phyloP scores from a whole-genome alignment of 2,113 vertebrate species.

The Pandion haliaetus region DNA sequence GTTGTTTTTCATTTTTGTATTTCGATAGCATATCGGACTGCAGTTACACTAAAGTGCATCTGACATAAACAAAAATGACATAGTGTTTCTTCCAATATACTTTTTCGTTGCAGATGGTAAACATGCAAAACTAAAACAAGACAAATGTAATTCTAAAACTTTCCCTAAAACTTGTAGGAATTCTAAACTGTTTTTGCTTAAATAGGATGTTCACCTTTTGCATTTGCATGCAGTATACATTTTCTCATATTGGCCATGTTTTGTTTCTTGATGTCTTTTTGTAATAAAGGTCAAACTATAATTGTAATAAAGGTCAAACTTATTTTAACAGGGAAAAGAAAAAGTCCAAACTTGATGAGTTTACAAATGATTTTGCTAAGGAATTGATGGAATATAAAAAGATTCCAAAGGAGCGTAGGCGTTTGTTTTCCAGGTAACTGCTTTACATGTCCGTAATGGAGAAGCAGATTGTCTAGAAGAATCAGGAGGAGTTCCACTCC shows the following conservation, averaged over 20 bases:
- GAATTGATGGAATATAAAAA: slow-evolving; percentile 98
- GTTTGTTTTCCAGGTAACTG: slow-evolving; percentile 94
- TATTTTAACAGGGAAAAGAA: slow-evolving; percentile 90
- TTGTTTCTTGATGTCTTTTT: slow-evolving; percentile 65
- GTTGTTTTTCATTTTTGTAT: slow-evolving; percentile 59
- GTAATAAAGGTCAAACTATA: slow-evolving; percentile 56
- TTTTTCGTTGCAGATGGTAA: slow-evolving; percentile 59
- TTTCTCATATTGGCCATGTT: slow-evolving; percentile 59
- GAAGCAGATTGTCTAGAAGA: slow-evolving; percentile 68
- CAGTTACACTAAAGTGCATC: slow-evolving; percentile 44
- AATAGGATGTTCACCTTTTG: slow-evolving; percentile 72
- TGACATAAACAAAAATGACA: slow-evolving; percentile 55
- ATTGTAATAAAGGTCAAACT: slow-evolving; percentile 66
- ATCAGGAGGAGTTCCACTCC: slow-evolving; percentile 42
- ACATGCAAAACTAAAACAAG: slow-evolving; percentile 65
- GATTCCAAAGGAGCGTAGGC: slow-evolving; percentile 93
- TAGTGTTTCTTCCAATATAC: slow-evolving; percentile 36
- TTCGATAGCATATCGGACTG: slow-evolving; percentile 40
- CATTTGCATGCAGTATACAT: slow-evolving; percentile 71
- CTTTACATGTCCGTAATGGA: slow-evolving; percentile 78
- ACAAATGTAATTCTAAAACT: slow-evolving; percentile 59
- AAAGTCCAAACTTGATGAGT: slow-evolving; percentile 98
- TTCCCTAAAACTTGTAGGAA: slow-evolving; percentile 66
- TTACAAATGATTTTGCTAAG: slow-evolving; percentile 99
- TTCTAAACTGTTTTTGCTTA: slow-evolving; percentile 67